phyloP scores from a whole-genome alignment of 2,888 invertebrate genomes.

The Argynnis bischoffii region DNA sequence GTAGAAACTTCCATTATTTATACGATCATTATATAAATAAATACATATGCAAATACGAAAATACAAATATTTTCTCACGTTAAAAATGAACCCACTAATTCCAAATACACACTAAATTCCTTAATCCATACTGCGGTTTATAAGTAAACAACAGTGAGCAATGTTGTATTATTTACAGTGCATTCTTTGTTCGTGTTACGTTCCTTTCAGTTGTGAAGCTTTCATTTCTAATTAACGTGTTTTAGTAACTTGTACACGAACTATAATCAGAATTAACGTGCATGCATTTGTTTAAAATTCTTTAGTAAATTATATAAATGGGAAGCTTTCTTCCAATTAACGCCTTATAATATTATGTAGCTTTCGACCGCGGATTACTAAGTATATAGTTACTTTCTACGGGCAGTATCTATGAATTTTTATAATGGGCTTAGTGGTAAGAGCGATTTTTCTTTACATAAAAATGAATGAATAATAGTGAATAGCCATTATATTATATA shows the following conservation, averaged over 20 bases:
- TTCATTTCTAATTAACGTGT: conserved; percentile 36
- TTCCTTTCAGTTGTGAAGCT: conserved; percentile 33
- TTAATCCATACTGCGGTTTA: conserved; percentile 6
- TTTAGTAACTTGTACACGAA: conserved; percentile 32
- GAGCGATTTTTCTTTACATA: neutral
- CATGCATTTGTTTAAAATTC: conserved; percentile 23
- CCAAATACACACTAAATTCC: neutral
- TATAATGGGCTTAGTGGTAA: too few species aligned
- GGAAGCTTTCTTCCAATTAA: conserved; percentile 7
- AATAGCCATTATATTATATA: too few species aligned
- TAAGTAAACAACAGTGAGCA: neutral
- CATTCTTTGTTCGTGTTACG: conserved; percentile 37
- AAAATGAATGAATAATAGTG: too few species aligned
- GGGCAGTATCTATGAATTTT: too few species aligned
- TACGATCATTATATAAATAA: too few species aligned
- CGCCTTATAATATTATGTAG: too few species aligned
- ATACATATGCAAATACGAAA: too few species aligned
- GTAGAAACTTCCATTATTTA: too few species aligned
- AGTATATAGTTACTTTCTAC: too few species aligned
- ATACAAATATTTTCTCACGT: too few species aligned
- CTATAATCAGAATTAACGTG: conserved; percentile 30
- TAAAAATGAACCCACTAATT: neutral
- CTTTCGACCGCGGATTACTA: too few species aligned
- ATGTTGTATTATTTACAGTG: conserved; percentile 22
- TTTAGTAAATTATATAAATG: neutral